phyloP scores from a whole-genome alignment of 2,113 vertebrate species.

The Mesoclemmys tuberculata region DNA sequence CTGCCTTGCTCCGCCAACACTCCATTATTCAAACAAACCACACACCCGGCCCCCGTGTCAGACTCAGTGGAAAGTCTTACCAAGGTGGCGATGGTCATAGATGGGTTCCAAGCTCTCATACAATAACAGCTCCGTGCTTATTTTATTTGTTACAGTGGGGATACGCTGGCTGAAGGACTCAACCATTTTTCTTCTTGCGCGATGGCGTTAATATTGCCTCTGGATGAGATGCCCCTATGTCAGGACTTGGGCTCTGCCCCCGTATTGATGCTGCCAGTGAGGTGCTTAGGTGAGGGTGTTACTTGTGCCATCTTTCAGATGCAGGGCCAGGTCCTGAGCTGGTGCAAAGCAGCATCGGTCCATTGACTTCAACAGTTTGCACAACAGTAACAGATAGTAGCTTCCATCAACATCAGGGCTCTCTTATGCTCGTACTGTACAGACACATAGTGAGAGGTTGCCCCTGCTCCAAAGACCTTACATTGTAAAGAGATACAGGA shows the following conservation, averaged over 20 bases:
- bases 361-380: not conserved
- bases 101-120: not conserved
- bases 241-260: not conserved
- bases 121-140: not conserved
- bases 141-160: not conserved
- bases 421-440: not conserved
- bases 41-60: not conserved
- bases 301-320: not conserved
- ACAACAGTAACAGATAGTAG: not conserved
- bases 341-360: rapidly evolving
- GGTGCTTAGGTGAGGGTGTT: not conserved
- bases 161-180: not conserved
- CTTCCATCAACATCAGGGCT: not conserved
- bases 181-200: rapidly evolving
- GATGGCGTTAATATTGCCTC: not conserved
- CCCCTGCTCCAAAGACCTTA: not conserved
- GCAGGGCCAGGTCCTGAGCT: not conserved
- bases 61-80: conserved; percentile 54
- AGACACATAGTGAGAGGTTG: not conserved
- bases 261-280: rapidly evolving
- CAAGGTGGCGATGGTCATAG: not conserved
- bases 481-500: not conserved
- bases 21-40: conserved; percentile 15
- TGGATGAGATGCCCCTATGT: rapidly evolving
- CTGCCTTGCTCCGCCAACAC: not conserved